phyloP scores from a whole-genome alignment of 2,113 vertebrate genomes.

The Rhabdomys dilectus region DNA sequence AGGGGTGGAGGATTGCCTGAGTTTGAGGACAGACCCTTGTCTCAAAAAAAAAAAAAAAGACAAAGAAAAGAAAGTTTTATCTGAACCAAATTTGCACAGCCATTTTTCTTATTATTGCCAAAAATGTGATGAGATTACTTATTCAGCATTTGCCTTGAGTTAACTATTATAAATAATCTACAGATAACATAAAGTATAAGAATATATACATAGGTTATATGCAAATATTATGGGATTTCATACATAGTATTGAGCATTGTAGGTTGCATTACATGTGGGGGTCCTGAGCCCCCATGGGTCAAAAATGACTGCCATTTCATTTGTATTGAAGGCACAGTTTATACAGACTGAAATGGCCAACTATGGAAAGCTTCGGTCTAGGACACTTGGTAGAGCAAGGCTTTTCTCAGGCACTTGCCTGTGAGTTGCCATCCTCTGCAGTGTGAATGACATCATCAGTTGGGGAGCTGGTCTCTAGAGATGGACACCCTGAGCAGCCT shows the following conservation, averaged over 20 bases:
- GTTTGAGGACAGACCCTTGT: background rate
- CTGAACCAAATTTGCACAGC: background rate
- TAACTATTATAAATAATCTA: background rate
- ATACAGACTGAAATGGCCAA: background rate
- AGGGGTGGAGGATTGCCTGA: background rate
- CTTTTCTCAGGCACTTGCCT: background rate
- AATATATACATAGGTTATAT: background rate
- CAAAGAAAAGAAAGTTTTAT: background rate
- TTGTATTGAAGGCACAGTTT: conserved; percentile 11
- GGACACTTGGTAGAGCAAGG: background rate
- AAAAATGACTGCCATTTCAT: background rate
- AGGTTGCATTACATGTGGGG: background rate
- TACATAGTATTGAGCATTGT: background rate
- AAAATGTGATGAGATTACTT: background rate
- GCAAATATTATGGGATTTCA: background rate
- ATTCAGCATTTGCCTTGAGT: background rate
- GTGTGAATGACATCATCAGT: background rate
- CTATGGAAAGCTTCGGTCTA: background rate
- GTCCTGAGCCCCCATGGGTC: background rate
- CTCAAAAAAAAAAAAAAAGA: background rate
- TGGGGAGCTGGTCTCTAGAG: background rate
- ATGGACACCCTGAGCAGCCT: background rate
- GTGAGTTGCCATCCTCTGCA: background rate
- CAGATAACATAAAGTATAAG: background rate
- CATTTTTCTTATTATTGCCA: background rate